Evolutionary conservation across 2,888 invertebrate species (phyloP).

Genomic region (Dolichopus griseipennis): DNA sequence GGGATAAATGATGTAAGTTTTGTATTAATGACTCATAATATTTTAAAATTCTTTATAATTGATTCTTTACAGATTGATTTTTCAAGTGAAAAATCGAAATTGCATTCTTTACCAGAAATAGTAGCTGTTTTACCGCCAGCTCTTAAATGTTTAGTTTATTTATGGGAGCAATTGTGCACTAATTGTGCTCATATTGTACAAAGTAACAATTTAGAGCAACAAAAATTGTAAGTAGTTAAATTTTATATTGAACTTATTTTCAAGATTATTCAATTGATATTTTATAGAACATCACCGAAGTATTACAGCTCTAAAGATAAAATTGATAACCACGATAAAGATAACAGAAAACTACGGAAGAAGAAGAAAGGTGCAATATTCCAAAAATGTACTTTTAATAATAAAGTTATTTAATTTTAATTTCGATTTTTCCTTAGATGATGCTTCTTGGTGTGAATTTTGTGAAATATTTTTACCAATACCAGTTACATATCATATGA

Average conservation of each 20-base stretch:
- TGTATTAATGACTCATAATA: no score
- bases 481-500: slow-evolving; percentile 88
- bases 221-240: slow-evolving; percentile 25
- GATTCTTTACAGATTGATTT: slow-evolving; percentile 19
- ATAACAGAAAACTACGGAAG: slow-evolving; percentile 34
- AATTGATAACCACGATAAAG: slow-evolving; percentile 31
- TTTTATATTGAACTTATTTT: not conserved
- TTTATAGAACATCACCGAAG: slow-evolving; percentile 17
- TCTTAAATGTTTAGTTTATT: slow-evolving; percentile 71
- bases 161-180: slow-evolving; percentile 80
- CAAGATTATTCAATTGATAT: not conserved
- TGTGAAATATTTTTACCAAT: slow-evolving; percentile 66
- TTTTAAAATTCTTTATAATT: not conserved
- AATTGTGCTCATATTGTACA: slow-evolving; percentile 56
- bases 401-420: not conserved
- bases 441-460: slow-evolving; percentile 63
- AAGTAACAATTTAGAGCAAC: slow-evolving; percentile 36
- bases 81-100: slow-evolving; percentile 30
- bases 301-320: slow-evolving; percentile 23
- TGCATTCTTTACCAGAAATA: slow-evolving; percentile 42
- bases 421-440: slow-evolving; percentile 27
- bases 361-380: slow-evolving; percentile 34
- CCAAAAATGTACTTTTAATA: not conserved
- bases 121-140: slow-evolving; percentile 79
- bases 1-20: slow-evolving; percentile 21